Evolutionary conservation across 2,113 vertebrate species (phyloP).

Genomic region (Coturnix japonica): DNA sequence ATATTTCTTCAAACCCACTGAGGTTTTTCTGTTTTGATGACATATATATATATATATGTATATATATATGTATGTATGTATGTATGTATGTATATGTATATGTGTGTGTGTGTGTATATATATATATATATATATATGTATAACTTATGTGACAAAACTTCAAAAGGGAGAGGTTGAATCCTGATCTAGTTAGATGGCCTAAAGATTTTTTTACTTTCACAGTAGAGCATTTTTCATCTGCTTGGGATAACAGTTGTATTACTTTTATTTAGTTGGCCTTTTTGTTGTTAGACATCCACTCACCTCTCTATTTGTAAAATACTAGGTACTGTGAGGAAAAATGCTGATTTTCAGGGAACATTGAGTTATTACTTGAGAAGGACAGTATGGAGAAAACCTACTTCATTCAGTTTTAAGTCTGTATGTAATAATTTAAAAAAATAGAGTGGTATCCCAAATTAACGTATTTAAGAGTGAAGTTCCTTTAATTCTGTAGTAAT

Average conservation of each 20-base stretch:
- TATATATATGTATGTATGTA: too few species aligned
- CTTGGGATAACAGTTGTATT: background rate
- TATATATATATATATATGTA: too few species aligned
- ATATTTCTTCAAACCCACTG: background rate
- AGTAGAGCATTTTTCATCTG: background rate
- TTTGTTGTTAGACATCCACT: background rate
- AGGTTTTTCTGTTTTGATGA: background rate
- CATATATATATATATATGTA: too few species aligned
- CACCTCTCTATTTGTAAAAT: background rate
- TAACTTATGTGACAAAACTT: background rate
- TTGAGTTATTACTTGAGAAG: background rate
- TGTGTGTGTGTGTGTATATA: too few species aligned
- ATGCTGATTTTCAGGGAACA: background rate
- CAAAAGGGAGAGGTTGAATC: background rate
- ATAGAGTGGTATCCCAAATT: background rate
- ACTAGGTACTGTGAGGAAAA: background rate
- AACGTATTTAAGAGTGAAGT: constrained; percentile 25
- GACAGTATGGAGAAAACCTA: background rate
- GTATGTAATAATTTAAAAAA: too few species aligned
- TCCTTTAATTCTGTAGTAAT: constrained; percentile 18
- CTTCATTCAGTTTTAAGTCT: background rate
- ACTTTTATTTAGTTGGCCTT: background rate
- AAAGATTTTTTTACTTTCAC: background rate
- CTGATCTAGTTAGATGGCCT: background rate
- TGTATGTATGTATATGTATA: too few species aligned